Percentiles rank a stretch among this genome's conserved stretches.
phyloP scores from a whole-genome alignment of 2,113 vertebrate genomes.

The Fulica atra region DNA sequence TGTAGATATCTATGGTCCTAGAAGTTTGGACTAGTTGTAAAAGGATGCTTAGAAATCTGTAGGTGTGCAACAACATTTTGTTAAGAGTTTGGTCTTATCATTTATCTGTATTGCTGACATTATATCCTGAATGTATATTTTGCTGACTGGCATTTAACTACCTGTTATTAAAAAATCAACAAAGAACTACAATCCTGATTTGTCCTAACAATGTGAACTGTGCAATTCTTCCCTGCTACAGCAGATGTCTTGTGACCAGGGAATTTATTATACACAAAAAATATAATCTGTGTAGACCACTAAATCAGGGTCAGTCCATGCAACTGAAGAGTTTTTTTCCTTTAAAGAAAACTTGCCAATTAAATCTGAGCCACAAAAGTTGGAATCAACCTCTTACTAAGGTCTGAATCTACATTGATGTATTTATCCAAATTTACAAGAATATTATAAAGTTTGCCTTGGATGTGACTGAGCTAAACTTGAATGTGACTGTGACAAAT shows the following conservation, averaged over 20 bases:
- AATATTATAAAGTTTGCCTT: constrained; percentile 25
- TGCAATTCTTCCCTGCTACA: background rate
- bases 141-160: background rate
- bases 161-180: background rate
- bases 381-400: background rate
- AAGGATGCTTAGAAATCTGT: background rate
- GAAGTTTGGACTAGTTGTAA: background rate
- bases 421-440: constrained; percentile 6
- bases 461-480: background rate
- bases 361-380: background rate
- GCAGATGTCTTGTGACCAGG: background rate
- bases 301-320: background rate
- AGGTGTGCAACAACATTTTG: background rate
- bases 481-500: constrained; percentile 25
- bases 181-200: background rate
- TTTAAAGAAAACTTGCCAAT: background rate
- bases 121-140: background rate
- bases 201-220: background rate
- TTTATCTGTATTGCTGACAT: background rate
- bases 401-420: background rate
- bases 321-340: background rate
- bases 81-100: background rate
- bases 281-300: background rate
- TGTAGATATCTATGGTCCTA: background rate
- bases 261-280: background rate